Conservation (phyloP, 1,140 invertebrate genomes). For the Apocrypta bakeri region DNA sequence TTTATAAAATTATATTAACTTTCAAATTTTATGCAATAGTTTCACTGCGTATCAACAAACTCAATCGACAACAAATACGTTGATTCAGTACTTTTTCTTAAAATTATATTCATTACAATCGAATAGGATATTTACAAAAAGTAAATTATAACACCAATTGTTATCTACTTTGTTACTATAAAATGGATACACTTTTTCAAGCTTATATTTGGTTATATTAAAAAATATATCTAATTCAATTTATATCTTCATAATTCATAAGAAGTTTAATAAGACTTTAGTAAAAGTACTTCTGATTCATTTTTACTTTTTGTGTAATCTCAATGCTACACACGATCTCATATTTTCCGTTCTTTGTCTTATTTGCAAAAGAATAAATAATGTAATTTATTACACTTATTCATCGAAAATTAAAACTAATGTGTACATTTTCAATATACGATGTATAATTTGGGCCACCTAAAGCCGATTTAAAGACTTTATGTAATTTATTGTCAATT, state of each 20-base stretch:
- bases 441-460: not conserved
- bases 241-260: conserved; percentile 7
- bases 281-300: no score
- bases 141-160: not conserved
- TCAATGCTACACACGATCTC: not conserved
- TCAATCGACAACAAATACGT: not conserved
- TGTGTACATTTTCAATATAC: not conserved
- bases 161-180: not conserved
- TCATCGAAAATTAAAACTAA: not conserved
- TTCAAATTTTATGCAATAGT: no score
- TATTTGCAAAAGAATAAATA: not conserved
- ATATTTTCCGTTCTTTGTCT: conserved; percentile 9
- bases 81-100: not conserved
- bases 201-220: not conserved
- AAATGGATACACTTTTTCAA: not conserved
- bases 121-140: not conserved
- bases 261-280: not conserved
- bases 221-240: no score
- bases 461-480: conserved; percentile 10
- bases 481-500: conserved; percentile 31
- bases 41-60: no score
- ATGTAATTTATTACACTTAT: not conserved
- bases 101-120: not conserved
- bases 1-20: no score
- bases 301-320: not conserved